Conservation (phyloP, 2,888 invertebrate species). For the Onthophagus sagittarius region DNA sequence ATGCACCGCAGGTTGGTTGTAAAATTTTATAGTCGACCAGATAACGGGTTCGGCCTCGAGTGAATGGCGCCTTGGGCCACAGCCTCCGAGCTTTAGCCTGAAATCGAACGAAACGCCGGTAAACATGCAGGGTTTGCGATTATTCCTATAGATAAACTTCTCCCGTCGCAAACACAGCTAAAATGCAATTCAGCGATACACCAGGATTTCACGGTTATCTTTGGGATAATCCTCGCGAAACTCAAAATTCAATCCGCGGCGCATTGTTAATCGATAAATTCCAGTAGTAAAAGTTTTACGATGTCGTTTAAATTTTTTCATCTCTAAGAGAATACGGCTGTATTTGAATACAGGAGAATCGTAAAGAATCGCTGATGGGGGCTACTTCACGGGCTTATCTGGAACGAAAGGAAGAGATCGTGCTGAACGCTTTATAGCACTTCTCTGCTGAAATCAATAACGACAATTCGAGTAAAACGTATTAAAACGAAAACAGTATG, state of each 20-base stretch:
- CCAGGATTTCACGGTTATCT: not conserved
- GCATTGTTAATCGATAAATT: not conserved
- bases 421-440: no score
- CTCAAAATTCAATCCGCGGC: not conserved
- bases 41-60: not conserved
- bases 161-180: not conserved
- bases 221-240: not conserved
- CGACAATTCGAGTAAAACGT: no score
- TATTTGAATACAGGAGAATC: not conserved
- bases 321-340: not conserved
- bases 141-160: not conserved
- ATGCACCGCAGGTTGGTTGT: not conserved
- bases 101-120: not conserved
- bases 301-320: not conserved
- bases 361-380: not conserved
- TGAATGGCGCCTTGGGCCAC: not conserved
- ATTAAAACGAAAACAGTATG: no score
- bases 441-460: no score
- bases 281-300: not conserved
- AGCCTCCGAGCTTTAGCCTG: not conserved
- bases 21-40: not conserved
- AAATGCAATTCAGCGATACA: not conserved
- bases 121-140: not conserved
- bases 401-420: not conserved
- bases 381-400: not conserved